Evolutionary conservation across 2,888 invertebrate genomes (phyloP), one percentile per base, ranked within the genome.

Genomic region (Tanypteryx hageni): DNA sequence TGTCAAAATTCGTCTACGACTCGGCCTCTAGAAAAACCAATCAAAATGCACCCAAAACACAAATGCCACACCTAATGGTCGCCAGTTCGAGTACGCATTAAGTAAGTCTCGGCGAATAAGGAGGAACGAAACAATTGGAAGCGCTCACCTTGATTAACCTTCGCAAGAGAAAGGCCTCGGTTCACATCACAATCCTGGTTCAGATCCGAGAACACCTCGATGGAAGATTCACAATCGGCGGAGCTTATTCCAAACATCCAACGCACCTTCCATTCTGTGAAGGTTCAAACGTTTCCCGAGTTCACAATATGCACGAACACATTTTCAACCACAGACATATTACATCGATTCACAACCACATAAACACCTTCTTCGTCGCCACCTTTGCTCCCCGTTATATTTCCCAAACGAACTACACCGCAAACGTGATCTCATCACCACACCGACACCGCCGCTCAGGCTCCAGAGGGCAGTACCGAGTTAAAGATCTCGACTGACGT

Each of bases 401-500:
- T 76, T 76, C 76, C 27, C 13, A 76, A 27, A 27, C 22, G 27
- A 27, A 76, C 76, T 27, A 27, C 76, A 27, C 76, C 22, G 22
- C 76, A 22, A 76, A 27, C 27, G 76, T 27, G 76, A 76, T 76
- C 76, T 44, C 76, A 76, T 22, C 22, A 76, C 76, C 76, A 44
- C 76, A 76, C 76, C 76, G 76, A 22, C 76, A 76, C 76, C 22
- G 76, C 76, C 22, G 76, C 76, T 76, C 76, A 76, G 76, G 76
- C 76, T 76, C 76, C 76, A 22, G 76, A 76, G 76, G 27, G 76
- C 76, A 76, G 76, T 27, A 76, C 76, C 76, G 76, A 89, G 89
- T 89, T 89, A 89, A 89, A 89, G 89, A 89, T 89, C 89, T 89
- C 61, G 89, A n/a, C 64, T 89, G 89, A 89, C 89, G 89, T 89